phyloP scores from a whole-genome alignment of 2,113 vertebrate species.

The Alethe diademata region DNA sequence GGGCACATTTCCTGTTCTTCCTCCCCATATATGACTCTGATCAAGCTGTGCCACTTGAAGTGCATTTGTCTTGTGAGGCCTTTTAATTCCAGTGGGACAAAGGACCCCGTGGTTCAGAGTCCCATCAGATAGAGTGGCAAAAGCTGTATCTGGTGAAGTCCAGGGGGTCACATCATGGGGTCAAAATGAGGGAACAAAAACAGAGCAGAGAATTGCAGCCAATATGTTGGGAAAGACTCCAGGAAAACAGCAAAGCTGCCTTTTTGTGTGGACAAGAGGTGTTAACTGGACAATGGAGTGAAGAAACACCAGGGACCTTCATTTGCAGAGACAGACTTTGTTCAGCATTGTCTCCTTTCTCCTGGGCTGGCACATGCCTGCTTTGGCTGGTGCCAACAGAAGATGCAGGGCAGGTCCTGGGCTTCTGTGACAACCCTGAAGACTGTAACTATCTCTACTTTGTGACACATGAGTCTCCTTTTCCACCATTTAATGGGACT shows the following conservation, averaged over 20 bases:
- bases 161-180: not conserved
- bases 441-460: not conserved
- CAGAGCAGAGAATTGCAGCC: constrained; percentile 1
- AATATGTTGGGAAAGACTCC: not conserved
- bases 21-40: not conserved
- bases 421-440: not conserved
- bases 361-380: rapidly evolving
- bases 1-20: not conserved
- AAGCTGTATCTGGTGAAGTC: not conserved
- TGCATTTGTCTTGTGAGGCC: not conserved
- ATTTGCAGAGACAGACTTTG: not conserved
- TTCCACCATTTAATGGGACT: not conserved
- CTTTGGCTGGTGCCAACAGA: not conserved
- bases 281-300: not conserved
- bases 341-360: not conserved
- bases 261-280: not conserved
- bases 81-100: not conserved
- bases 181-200: not conserved
- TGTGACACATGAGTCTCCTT: not conserved
- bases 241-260: not conserved
- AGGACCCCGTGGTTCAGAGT: not conserved
- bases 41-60: not conserved
- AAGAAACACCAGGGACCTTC: not conserved
- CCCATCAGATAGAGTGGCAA: not conserved
- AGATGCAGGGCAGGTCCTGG: not conserved